Evolutionary conservation across 2,113 vertebrate species (phyloP).

Genomic region (Poeciliopsis prolifica): DNA sequence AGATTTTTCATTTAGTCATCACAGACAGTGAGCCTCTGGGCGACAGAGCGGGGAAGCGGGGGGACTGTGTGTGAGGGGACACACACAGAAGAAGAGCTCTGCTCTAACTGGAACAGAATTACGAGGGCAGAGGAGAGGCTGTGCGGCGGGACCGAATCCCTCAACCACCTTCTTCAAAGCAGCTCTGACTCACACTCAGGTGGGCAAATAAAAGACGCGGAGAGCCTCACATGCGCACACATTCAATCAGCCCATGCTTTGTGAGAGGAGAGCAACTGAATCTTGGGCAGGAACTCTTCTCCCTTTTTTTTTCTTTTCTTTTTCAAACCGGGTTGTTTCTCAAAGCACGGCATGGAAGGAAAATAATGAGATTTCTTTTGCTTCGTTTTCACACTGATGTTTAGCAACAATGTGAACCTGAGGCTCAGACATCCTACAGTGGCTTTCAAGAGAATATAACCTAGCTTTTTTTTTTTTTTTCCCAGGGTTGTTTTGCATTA

Average conservation of each 20-base stretch:
- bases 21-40: slow-evolving; percentile 38
- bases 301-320: background rate
- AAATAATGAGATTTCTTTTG: slow-evolving; percentile 56
- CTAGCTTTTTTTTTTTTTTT: background rate
- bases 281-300: slow-evolving; percentile 18
- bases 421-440: slow-evolving; percentile 12
- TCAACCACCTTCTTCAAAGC: slow-evolving; percentile 26
- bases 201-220: background rate
- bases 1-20: slow-evolving; percentile 50
- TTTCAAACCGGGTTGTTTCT: slow-evolving; percentile 26
- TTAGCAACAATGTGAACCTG: slow-evolving; percentile 12
- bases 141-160: slow-evolving; percentile 44
- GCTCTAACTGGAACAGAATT: slow-evolving; percentile 52
- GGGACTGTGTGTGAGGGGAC: slow-evolving; percentile 39
- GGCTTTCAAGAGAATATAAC: background rate
- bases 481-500: slow-evolving; percentile 6
- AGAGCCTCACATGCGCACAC: background rate
- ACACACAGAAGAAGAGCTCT: slow-evolving; percentile 35
- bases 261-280: slow-evolving; percentile 5
- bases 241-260: slow-evolving; percentile 1
- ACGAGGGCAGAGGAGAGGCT: slow-evolving; percentile 41
- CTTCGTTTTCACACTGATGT: slow-evolving; percentile 32
- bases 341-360: slow-evolving; percentile 41
- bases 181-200: background rate
- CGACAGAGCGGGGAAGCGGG: slow-evolving; percentile 6